Evolutionary conservation across 2,113 vertebrate species (phyloP).

Genomic region (Malurus cyaneus): DNA sequence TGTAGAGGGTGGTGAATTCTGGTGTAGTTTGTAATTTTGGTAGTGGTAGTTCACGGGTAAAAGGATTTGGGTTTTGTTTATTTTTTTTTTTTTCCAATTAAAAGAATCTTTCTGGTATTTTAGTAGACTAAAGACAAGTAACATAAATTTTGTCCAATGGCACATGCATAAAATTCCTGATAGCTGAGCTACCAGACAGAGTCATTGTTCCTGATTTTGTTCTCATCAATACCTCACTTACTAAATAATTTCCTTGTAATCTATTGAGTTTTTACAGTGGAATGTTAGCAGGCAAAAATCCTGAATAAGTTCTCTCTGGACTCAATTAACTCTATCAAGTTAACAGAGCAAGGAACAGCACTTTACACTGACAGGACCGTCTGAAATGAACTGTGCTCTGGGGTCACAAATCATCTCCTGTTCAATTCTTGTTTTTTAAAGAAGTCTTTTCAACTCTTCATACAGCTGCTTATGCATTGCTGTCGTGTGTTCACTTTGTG

Average conservation of each 20-base stretch:
- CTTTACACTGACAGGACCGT: background rate
- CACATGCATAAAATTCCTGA: background rate
- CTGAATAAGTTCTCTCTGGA: background rate
- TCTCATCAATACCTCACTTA: background rate
- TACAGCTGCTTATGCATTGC: background rate
- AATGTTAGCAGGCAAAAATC: background rate
- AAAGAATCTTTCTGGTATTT: background rate
- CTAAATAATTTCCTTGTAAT: background rate
- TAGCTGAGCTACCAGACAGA: background rate
- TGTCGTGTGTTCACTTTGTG: background rate
- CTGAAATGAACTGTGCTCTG: background rate
- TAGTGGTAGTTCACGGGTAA: rapidly evolving
- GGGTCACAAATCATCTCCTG: background rate
- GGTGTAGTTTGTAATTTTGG: rapidly evolving
- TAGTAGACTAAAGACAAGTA: background rate
- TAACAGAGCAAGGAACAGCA: background rate
- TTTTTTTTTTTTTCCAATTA: background rate
- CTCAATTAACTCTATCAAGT: background rate
- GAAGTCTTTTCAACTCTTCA: background rate
- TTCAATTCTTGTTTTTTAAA: background rate
- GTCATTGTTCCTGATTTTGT: background rate
- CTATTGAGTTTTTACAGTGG: background rate
- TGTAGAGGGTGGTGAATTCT: rapidly evolving
- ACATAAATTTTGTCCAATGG: background rate
- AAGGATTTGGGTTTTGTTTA: rapidly evolving